A percentile compares a stretch with the other conserved stretches of the same genome.
phyloP scores from a whole-genome alignment of 2,888 invertebrate species.

The Notodonta ziczac region DNA sequence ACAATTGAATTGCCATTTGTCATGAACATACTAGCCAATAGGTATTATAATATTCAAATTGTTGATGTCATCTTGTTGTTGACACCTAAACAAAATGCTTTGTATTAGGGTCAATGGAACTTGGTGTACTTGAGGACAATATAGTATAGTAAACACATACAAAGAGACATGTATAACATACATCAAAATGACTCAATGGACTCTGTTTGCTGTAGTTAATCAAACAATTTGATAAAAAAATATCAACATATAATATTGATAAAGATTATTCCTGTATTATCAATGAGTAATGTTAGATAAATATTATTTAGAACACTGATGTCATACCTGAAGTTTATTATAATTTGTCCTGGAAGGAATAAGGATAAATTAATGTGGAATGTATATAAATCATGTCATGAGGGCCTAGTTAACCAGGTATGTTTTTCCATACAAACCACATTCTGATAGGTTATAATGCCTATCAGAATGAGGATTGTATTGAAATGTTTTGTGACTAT shows the following conservation, averaged over 20 bases:
- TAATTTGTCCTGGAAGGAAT: conserved; percentile 3
- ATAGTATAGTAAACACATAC: neutral
- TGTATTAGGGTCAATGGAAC: conserved; percentile 4
- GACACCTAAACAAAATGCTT: neutral
- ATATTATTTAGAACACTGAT: conserved; percentile 12
- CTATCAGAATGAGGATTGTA: too few species aligned
- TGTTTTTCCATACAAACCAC: too few species aligned
- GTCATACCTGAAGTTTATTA: conserved; percentile 25
- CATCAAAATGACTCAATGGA: neutral
- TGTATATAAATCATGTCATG: neutral
- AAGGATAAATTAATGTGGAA: neutral
- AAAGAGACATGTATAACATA: neutral
- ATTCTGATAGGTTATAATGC: too few species aligned
- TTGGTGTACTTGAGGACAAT: neutral
- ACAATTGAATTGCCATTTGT: too few species aligned
- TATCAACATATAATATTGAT: conserved; percentile 17
- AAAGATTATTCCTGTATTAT: conserved; percentile 22
- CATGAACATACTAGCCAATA: too few species aligned
- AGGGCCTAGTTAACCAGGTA: neutral
- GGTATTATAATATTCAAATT: neutral
- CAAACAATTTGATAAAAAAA: conserved; percentile 10
- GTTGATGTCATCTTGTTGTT: neutral
- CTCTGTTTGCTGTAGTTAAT: conserved; percentile 10
- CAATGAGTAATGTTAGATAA: conserved; percentile 17
- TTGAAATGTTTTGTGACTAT: too few species aligned